These are phyloP conservation scores for Hypocryptadius cinnamomeus DNA, from an alignment of 2,113 vertebrate genomes.

Conservation along the genomic window DNA sequence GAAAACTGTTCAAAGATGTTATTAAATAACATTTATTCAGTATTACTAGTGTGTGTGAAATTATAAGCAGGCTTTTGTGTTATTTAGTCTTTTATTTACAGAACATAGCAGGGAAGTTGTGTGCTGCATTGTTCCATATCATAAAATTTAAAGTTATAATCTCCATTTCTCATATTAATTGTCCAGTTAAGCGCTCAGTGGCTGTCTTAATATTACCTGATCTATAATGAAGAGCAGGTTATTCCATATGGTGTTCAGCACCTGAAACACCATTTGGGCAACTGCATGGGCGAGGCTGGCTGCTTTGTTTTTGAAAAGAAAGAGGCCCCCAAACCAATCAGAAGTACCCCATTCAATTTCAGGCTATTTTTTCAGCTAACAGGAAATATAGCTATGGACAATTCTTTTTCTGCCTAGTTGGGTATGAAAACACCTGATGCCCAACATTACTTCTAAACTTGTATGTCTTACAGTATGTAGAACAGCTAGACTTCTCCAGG, in stretches of 20 bases:
- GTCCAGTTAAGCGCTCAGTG: background rate
- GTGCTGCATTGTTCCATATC: background rate
- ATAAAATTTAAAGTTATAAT: slow-evolving; percentile 10
- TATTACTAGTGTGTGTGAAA: background rate
- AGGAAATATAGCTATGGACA: background rate
- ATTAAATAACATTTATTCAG: background rate
- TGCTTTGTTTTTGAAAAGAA: background rate
- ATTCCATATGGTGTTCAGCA: background rate
- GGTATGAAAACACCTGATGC: background rate
- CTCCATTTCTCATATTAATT: slow-evolving; percentile 46
- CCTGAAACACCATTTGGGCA: background rate
- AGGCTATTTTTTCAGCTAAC: background rate
- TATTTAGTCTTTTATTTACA: slow-evolving; percentile 37
- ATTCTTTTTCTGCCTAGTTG: background rate
- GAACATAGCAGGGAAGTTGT: background rate
- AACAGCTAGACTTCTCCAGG: slow-evolving; percentile 1
- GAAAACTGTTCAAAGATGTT: background rate
- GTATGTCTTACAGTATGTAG: background rate
- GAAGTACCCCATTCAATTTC: background rate
- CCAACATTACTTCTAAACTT: background rate
- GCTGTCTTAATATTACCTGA: background rate
- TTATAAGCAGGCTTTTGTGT: background rate
- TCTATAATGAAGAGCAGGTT: background rate
- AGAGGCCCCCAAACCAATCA: background rate
- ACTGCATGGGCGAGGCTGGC: background rate